Percentiles rank a stretch among this genome's conserved stretches.
Conservation (phyloP, 2,888 invertebrate species). For the Euspilapteryx auroguttella region DNA sequence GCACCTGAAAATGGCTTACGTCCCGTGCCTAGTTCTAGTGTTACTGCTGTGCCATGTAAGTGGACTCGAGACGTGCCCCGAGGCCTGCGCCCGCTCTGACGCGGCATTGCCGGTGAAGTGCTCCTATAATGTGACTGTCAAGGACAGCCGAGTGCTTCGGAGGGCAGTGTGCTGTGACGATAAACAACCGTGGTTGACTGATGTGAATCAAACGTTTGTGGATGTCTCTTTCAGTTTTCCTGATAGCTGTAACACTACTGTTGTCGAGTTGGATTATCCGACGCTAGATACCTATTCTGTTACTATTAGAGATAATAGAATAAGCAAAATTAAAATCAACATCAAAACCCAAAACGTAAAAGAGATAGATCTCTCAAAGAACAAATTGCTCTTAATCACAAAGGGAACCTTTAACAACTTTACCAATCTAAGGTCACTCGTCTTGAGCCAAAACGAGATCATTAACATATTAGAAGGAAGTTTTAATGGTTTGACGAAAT, state of each 20-base stretch:
- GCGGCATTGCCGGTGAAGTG: constrained; percentile 26
- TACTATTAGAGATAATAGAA: constrained; percentile 27
- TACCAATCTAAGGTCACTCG: constrained; percentile 62
- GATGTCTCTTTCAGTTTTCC: constrained; percentile 17
- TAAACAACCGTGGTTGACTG: constrained; percentile 14
- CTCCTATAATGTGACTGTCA: constrained; percentile 32
- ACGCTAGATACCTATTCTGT: constrained; percentile 28
- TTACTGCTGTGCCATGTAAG: neutral
- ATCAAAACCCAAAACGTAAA: constrained; percentile 37
- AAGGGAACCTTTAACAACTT: constrained; percentile 60
- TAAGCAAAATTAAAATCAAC: constrained; percentile 26
- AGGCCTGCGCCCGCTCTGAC: constrained; percentile 15
- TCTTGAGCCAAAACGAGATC: constrained; percentile 71
- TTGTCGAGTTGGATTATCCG: constrained; percentile 23
- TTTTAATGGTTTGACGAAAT: constrained; percentile 62
- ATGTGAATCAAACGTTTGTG: constrained; percentile 26
- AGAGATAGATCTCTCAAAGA: constrained; percentile 63
- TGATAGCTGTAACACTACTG: constrained; percentile 32
- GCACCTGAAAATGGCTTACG: neutral
- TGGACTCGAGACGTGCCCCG: neutral
- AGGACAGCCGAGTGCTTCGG: constrained; percentile 22
- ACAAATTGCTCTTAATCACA: constrained; percentile 52
- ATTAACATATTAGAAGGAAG: constrained; percentile 53
- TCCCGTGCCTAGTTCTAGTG: neutral
- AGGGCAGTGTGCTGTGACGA: constrained; percentile 30